Conservation (phyloP, 2,888 invertebrate species). For the Ditula angustiorana region DNA sequence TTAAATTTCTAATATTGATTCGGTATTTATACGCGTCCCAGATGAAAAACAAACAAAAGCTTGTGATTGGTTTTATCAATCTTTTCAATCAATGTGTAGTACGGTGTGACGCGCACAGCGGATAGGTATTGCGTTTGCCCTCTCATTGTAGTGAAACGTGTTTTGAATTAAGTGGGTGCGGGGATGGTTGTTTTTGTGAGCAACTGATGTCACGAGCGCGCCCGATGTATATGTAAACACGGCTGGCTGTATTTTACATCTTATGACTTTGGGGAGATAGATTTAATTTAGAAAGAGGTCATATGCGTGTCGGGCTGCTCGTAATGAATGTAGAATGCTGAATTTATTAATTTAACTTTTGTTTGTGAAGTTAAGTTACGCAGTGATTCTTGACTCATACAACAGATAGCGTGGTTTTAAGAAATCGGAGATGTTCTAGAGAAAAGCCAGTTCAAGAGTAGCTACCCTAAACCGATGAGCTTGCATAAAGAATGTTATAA, state of each 20-base stretch:
- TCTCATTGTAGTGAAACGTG: slow-evolving; percentile 63
- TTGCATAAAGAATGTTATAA: too few species aligned
- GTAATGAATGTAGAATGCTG: not conserved
- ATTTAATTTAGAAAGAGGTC: slow-evolving; percentile 19
- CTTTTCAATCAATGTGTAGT: slow-evolving; percentile 39
- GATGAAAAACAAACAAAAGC: slow-evolving; percentile 35
- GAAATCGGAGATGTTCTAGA: too few species aligned
- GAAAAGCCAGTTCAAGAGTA: too few species aligned
- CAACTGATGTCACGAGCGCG: slow-evolving; percentile 57
- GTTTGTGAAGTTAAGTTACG: not conserved
- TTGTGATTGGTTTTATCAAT: slow-evolving; percentile 37
- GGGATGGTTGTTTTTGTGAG: slow-evolving; percentile 60
- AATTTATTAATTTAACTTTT: too few species aligned
- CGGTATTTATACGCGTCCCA: slow-evolving; percentile 32
- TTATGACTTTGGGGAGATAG: not conserved
- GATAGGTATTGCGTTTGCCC: slow-evolving; percentile 57
- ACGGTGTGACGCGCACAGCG: slow-evolving; percentile 38
- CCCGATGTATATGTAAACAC: slow-evolving; percentile 59
- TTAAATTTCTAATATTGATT: slow-evolving; percentile 21
- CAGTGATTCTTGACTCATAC: not conserved
- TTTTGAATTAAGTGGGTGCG: slow-evolving; percentile 63
- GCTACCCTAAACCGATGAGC: too few species aligned
- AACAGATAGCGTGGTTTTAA: not conserved
- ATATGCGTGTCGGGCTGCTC: slow-evolving; percentile 4
- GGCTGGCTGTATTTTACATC: slow-evolving; percentile 43